Conservation (phyloP, 2,797 vertebrate species). For the Acrocephalus scirpaceus region DNA sequence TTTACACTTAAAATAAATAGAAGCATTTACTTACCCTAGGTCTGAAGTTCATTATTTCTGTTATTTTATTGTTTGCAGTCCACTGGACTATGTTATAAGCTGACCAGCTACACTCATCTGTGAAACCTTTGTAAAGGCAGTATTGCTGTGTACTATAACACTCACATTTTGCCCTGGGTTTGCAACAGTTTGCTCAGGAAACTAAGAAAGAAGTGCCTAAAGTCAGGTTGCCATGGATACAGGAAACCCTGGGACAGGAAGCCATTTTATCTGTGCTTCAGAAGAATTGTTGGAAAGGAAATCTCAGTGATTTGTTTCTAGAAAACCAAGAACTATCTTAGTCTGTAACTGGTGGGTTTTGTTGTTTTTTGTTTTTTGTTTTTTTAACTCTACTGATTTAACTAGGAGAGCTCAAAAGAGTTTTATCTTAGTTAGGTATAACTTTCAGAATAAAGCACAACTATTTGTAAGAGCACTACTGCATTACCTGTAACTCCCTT, state of each 20-base stretch:
- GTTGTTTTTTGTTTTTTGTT: neutral
- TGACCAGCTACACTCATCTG: neutral
- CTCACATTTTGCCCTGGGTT: conserved; percentile 32
- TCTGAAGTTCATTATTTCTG: conserved; percentile 56
- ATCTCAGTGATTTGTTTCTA: conserved; percentile 65
- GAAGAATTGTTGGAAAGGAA: conserved; percentile 77
- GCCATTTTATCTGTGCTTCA: conserved; percentile 78
- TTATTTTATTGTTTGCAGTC: neutral
- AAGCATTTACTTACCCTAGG: conserved; percentile 74
- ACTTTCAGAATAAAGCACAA: neutral
- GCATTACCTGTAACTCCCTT: neutral
- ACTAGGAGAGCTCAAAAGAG: neutral
- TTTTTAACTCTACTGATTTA: neutral
- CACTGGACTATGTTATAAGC: neutral
- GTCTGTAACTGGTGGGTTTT: neutral
- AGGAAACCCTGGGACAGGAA: conserved; percentile 83
- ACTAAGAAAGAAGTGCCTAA: conserved; percentile 65
- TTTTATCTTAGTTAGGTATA: neutral
- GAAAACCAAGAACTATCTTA: conserved; percentile 55
- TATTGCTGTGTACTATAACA: neutral
- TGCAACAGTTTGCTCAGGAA: conserved; percentile 76
- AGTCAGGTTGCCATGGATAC: conserved; percentile 82
- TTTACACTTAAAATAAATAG: conserved; percentile 35
- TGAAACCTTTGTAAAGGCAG: neutral
- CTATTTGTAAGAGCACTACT: neutral